Conservation (phyloP, 1,140 invertebrate species). For the Drusus annulatus region DNA sequence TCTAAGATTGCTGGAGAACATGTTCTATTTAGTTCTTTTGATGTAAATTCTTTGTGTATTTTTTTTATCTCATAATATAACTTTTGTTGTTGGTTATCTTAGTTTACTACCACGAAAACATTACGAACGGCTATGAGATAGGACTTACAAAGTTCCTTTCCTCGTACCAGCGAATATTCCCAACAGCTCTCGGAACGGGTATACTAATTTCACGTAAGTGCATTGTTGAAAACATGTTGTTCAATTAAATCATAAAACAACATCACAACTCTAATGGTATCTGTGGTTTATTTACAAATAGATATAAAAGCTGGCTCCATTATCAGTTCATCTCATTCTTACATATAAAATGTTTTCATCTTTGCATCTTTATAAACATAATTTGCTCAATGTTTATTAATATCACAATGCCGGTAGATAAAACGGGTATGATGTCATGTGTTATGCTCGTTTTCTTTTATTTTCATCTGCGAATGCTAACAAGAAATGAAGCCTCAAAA, state of each 20-base stretch:
- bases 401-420: neutral
- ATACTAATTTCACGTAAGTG: neutral
- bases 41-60: no score
- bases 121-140: no score
- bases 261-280: conserved; percentile 9
- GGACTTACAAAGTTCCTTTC: no score
- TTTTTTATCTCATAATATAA: no score
- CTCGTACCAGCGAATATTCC: no score
- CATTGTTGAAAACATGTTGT: conserved; percentile 28
- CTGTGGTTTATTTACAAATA: conserved; percentile 15
- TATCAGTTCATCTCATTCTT: conserved; percentile 28
- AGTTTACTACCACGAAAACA: no score
- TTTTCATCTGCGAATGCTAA: conserved; percentile 1
- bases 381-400: conserved; percentile 25
- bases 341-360: conserved; percentile 26
- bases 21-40: no score
- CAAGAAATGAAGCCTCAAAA: conserved; percentile 11
- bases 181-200: neutral
- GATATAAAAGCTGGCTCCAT: neutral
- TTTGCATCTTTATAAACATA: conserved; percentile 11
- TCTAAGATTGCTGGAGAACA: no score
- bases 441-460: conserved; percentile 3
- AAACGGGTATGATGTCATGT: conserved; percentile 27
- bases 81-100: no score
- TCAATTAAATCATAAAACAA: conserved; percentile 31